phyloP scores from a whole-genome alignment of 2,797 vertebrate genomes.

The Phrynocephalus vlangalii region DNA sequence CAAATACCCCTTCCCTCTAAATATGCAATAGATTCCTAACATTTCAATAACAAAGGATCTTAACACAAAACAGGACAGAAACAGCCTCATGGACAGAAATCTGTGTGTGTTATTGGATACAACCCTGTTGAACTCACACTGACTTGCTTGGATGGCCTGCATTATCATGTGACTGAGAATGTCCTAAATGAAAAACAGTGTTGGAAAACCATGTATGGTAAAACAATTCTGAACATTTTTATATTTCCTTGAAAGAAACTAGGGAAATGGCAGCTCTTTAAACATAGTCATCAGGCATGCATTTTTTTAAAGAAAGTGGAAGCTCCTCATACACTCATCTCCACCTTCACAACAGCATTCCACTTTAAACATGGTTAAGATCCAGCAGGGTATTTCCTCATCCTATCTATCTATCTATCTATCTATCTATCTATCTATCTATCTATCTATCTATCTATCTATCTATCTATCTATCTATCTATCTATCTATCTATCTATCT shows the following conservation, averaged over 20 bases:
- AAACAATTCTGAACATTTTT: neutral
- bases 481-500: no score
- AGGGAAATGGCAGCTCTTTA: neutral
- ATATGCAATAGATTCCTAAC: neutral
- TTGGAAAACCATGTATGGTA: neutral
- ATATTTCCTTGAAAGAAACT: neutral
- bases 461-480: no score
- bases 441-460: no score
- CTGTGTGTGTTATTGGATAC: neutral
- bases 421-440: no score
- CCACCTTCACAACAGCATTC: neutral
- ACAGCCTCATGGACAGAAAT: neutral
- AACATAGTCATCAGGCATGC: neutral
- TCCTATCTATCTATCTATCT: no score
- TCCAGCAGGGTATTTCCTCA: no score
- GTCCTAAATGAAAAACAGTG: neutral
- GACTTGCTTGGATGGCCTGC: neutral
- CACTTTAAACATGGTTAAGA: neutral
- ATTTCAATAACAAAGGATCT: neutral
- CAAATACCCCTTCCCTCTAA: neutral
- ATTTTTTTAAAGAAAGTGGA: neutral
- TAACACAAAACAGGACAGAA: neutral
- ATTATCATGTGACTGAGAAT: neutral
- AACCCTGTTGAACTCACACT: neutral
- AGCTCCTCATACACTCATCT: neutral